These are phyloP conservation scores for Scaptomyza hsui DNA, from an alignment of 1,140 invertebrate genomes.

Conservation along the genomic window DNA sequence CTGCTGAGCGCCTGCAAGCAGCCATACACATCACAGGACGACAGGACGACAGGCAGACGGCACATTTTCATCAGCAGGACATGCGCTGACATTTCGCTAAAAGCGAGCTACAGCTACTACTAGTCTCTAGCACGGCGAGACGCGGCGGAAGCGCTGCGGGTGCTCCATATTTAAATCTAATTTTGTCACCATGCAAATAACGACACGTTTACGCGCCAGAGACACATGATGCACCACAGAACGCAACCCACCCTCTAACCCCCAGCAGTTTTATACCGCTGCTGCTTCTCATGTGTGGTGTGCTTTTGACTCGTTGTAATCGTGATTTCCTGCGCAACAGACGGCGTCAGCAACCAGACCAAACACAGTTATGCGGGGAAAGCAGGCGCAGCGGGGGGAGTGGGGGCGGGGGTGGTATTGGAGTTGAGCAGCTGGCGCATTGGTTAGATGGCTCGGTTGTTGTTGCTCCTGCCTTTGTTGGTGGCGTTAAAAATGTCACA, in stretches of 20 bases:
- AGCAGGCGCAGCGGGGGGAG: not conserved
- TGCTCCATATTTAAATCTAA: constrained; percentile 79
- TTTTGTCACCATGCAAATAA: constrained; percentile 76
- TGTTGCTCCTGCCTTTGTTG: constrained; percentile 64
- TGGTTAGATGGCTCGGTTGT: constrained; percentile 47
- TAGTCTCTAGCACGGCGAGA: too few relatives aligned
- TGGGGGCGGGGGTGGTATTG: too few relatives aligned
- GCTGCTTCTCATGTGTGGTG: constrained; percentile 16
- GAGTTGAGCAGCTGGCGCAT: constrained; percentile 32
- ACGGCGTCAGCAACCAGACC: constrained; percentile 46
- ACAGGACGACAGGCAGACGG: constrained; percentile 55
- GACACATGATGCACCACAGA: constrained; percentile 26
- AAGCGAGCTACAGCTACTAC: constrained; percentile 10
- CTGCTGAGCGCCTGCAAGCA: constrained; percentile 1
- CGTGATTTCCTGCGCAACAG: constrained; percentile 73
- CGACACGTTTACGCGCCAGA: constrained; percentile 55
- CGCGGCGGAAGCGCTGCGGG: constrained; percentile 33
- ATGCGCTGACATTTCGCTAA: constrained; percentile 72
- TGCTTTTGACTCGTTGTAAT: constrained; percentile 72
- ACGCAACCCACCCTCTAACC: constrained; percentile 13
- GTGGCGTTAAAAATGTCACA: constrained; percentile 79
- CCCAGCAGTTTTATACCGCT: not conserved
- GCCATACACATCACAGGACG: constrained; percentile 22
- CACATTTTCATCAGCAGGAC: constrained; percentile 72
- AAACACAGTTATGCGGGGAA: constrained; percentile 6